Evolutionary conservation across 2,888 invertebrate species (phyloP).

Genomic region (Lepeophtheirus nordmannii): DNA sequence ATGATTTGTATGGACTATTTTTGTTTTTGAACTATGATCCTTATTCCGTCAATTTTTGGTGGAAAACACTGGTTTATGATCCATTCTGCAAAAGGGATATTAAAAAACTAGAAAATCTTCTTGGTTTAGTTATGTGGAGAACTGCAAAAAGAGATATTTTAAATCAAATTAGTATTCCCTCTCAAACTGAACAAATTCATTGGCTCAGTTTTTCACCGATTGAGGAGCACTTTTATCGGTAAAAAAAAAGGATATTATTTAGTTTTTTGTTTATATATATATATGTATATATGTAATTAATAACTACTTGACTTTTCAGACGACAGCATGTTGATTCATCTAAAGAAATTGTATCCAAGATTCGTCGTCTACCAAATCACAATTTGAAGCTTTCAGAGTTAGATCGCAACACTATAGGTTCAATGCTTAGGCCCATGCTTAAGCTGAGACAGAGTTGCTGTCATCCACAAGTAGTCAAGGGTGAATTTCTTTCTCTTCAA

Average conservation of each 20-base stretch:
- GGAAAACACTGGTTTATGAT: constrained; percentile 40
- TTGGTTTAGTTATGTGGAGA: constrained; percentile 50
- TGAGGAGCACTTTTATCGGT: constrained; percentile 51
- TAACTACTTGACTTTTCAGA: neutral
- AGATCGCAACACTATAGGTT: constrained; percentile 37
- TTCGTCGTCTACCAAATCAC: constrained; percentile 34
- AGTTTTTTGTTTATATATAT: neutral
- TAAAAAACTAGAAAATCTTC: constrained; percentile 39
- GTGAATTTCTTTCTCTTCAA: constrained; percentile 41
- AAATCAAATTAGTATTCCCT: constrained; percentile 43
- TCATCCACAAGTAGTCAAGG: constrained; percentile 47
- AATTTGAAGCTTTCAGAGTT: constrained; percentile 33
- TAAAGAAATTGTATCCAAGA: constrained; percentile 37
- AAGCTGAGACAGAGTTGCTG: constrained; percentile 53
- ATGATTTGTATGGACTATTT: constrained; percentile 40
- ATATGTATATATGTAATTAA: no score
- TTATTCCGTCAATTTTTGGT: constrained; percentile 40
- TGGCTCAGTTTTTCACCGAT: constrained; percentile 51
- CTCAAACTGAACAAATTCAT: constrained; percentile 44
- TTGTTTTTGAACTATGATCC: constrained; percentile 46
- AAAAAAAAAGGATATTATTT: neutral
- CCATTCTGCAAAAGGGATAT: constrained; percentile 39
- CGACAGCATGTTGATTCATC: constrained; percentile 43
- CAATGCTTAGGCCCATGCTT: constrained; percentile 48
- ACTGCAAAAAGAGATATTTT: constrained; percentile 50